Evolutionary conservation across 2,888 invertebrate species (phyloP).

Genomic region (Eupithecia pulchellata): DNA sequence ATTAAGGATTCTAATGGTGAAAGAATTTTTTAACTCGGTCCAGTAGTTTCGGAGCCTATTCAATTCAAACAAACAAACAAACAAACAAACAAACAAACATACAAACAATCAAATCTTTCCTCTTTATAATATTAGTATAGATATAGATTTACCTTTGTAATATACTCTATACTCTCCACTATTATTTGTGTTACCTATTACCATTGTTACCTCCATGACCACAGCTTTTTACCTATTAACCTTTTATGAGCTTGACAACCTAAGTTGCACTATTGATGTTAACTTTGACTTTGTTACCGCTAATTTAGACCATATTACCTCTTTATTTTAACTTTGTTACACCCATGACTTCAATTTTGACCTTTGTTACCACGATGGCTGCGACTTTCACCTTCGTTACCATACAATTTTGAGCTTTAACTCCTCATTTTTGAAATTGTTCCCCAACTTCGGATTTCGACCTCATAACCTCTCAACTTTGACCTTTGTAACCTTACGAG

Average conservation of each 20-base stretch:
- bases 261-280: too few relatives aligned
- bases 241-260: background rate
- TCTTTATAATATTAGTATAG: too few relatives aligned
- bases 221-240: background rate
- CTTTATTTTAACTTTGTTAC: background rate
- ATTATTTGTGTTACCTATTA: background rate
- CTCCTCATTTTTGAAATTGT: conserved; percentile 5
- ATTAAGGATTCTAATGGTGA: too few relatives aligned
- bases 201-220: background rate
- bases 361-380: background rate
- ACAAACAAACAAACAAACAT: too few relatives aligned
- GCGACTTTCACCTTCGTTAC: background rate
- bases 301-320: background rate
- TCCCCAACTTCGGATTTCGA: background rate
- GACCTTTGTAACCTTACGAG: background rate
- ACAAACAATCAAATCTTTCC: too few relatives aligned
- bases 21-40: too few relatives aligned
- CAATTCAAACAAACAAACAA: too few relatives aligned
- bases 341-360: background rate
- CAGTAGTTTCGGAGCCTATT: too few relatives aligned
- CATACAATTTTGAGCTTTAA: background rate
- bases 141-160: background rate
- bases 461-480: conserved; percentile 6
- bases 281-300: background rate
- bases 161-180: background rate